Conservation (phyloP, 1,140 invertebrate species). For the Chionoecetes opilio region DNA sequence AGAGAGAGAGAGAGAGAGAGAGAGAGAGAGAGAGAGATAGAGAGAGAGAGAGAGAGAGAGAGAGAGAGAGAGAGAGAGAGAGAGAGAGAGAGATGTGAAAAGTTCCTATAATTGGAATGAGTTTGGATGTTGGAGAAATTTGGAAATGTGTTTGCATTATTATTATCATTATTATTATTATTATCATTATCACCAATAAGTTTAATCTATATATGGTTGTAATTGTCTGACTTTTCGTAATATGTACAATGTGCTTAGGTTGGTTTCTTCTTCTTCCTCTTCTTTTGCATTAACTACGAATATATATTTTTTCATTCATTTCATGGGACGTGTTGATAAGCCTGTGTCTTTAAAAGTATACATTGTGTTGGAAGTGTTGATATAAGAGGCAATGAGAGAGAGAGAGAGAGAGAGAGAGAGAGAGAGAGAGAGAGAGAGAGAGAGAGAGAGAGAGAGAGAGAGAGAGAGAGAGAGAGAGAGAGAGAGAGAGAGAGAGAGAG, state of each 20-base stretch:
- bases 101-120: no score
- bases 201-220: neutral
- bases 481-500: neutral
- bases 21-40: no score
- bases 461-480: conserved; percentile 41
- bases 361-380: no score
- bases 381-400: neutral
- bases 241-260: neutral
- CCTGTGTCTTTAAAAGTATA: no score
- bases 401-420: neutral
- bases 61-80: neutral
- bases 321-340: no score
- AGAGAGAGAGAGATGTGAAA: neutral
- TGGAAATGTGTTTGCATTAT: neutral
- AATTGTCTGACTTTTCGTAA: neutral
- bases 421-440: neutral
- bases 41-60: no score
- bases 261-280: neutral
- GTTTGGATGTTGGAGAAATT: neutral
- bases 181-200: neutral
- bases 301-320: neutral
- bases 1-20: no score
- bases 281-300: neutral
- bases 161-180: conserved; percentile 42
- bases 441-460: neutral